Base-by-base conservation (phyloP, 2,888 invertebrate species). In the Lottia gigantea region DNA sequence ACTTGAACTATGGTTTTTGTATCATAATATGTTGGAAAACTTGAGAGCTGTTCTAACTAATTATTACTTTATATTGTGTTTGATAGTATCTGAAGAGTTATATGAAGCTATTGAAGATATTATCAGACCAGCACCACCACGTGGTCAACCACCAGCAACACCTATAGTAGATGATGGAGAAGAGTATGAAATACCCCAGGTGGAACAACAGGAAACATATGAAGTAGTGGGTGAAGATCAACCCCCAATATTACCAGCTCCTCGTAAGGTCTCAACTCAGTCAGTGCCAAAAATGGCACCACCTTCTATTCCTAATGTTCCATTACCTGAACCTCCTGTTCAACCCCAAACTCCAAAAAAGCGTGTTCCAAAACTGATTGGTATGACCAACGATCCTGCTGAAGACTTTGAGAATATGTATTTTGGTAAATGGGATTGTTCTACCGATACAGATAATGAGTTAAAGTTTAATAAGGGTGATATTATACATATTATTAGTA, bases 341-440 rank as follows among this genome's bases (percentile, higher is more conserved):
- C 45, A 55, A 25, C 65, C 66, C 25, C 25, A 46, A 4, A 23
- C 45, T 14, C 64, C 65, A 19, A 25, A 16, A 61, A 72, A 62
- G 11, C 62, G 46, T 7, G 66, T 31, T 25, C 71, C 61, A 64
- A 63, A 55, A 55, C 19, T 55, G 11, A 14, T 23, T 23, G 14
- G 11, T 11, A 23, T 62, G 46, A 19, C 23, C 49, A 19, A 74
- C 64, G 64, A 74, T 67, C 78, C 78, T 4, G 76, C 77, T 0
- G 82, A 85, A 66, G 85, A 85, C 66, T 85, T 81, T 74, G 85
- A 83, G 70, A 83, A 85, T 66, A 74, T 82, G 72, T 88, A 78
- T 72, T 82, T 80, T 63, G 85, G 86, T 12, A 80, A 78, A 71
- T 88, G 85, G 85, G 84, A 86, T 74, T 86, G 85, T 68, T 71